phyloP scores from a whole-genome alignment of 2,888 invertebrate genomes.

The Rhopalosiphum nymphaeae region DNA sequence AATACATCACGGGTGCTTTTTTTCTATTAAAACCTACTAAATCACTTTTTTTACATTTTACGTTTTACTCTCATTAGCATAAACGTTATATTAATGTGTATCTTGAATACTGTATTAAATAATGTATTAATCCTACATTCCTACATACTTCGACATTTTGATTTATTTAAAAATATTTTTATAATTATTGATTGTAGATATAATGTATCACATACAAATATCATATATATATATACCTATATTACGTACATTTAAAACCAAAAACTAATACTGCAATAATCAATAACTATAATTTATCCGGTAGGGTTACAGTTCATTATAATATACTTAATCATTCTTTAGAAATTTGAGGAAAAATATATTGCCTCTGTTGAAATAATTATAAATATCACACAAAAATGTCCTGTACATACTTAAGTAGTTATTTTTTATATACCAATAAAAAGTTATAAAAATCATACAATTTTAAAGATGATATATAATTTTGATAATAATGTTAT shows the following conservation, averaged over 20 bases:
- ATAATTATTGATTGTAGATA: neutral
- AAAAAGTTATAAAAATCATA: neutral
- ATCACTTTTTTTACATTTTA: neutral
- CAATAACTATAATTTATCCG: neutral
- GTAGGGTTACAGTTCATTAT: too few species aligned
- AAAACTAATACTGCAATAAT: neutral
- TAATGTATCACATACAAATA: neutral
- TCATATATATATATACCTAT: neutral
- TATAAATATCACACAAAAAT: neutral
- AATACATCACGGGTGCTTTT: neutral
- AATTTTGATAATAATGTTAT: neutral
- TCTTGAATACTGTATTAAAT: too few species aligned
- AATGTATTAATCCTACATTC: too few species aligned
- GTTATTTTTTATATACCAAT: neutral
- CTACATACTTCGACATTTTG: neutral
- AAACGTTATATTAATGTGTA: neutral
- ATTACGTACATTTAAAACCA: neutral
- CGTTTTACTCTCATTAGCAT: neutral
- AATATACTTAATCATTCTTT: neutral
- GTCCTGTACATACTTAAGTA: neutral
- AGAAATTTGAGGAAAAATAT: too few species aligned
- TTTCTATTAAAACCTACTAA: neutral
- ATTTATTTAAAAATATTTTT: neutral
- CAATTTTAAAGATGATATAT: neutral
- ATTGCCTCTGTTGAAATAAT: neutral